phyloP scores from a whole-genome alignment of 2,888 invertebrate species.

The Nemoura dubitans region DNA sequence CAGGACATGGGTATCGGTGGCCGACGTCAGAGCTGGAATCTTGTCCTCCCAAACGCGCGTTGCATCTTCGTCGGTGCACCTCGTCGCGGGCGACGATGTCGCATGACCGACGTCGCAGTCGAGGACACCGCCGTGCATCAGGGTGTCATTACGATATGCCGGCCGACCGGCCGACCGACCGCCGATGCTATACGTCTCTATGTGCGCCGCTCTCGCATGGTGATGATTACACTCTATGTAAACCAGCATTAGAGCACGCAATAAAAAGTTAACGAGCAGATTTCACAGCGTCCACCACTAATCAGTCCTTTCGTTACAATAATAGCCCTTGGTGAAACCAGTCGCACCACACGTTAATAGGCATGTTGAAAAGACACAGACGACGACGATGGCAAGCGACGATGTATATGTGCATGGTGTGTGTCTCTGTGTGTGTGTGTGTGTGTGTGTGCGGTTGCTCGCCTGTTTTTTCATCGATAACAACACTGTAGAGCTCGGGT shows the following conservation, averaged over 20 bases:
- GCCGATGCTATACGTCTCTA: too few species aligned
- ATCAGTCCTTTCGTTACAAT: slow-evolving; percentile 43
- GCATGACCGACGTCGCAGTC: background rate
- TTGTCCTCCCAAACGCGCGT: background rate
- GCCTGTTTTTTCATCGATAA: slow-evolving; percentile 32
- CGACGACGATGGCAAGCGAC: slow-evolving; percentile 1
- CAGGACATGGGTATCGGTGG: background rate
- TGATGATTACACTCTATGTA: slow-evolving; percentile 39
- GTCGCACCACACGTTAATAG: slow-evolving; percentile 37
- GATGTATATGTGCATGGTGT: background rate
- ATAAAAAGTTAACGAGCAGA: slow-evolving; percentile 41
- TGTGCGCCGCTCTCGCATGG: background rate
- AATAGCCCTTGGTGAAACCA: slow-evolving; percentile 37
- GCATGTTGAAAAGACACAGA: slow-evolving; percentile 40
- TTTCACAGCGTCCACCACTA: slow-evolving; percentile 39
- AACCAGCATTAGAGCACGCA: slow-evolving; percentile 42
- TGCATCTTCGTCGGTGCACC: background rate
- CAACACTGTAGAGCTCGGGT: slow-evolving; percentile 24
- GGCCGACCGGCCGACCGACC: background rate
- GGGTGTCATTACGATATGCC: background rate
- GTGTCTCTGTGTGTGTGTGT: background rate
- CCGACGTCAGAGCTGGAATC: background rate
- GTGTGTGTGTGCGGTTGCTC: background rate
- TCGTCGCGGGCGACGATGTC: background rate
- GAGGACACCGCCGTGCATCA: background rate